Conservation (phyloP, 1,140 invertebrate species). For the Epicauta chinensis region DNA sequence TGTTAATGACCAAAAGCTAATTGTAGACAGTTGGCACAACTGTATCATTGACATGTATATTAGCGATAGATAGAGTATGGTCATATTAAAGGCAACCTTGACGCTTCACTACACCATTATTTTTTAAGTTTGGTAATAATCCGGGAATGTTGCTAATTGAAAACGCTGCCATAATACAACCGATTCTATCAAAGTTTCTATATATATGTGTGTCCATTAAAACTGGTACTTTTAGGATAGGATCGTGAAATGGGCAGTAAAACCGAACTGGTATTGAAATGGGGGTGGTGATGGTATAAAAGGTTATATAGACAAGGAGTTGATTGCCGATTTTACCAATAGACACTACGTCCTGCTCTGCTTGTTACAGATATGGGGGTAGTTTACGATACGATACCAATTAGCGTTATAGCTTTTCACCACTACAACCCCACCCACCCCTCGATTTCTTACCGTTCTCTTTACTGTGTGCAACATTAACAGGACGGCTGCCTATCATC, state of each 20-base stretch:
- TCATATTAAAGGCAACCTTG: no score
- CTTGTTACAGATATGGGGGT: constrained; percentile 18
- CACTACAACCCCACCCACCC: not conserved
- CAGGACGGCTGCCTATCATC: constrained; percentile 8
- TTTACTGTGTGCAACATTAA: constrained; percentile 7
- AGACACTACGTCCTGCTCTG: constrained; percentile 9
- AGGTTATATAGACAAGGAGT: constrained; percentile 20
- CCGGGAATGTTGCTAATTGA: no score
- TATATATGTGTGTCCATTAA: constrained; percentile 18
- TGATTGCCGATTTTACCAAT: constrained; percentile 24
- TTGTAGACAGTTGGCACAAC: no score
- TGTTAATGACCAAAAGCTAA: no score
- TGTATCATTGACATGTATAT: no score
- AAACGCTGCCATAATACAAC: no score
- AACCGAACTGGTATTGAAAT: constrained; percentile 1
- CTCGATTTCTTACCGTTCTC: constrained; percentile 16
- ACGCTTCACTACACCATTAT: no score
- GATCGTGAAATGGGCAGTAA: constrained; percentile 14
- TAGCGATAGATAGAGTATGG: no score
- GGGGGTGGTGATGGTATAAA: constrained; percentile 8
- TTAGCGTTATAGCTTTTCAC: constrained; percentile 18
- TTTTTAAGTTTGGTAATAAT: no score
- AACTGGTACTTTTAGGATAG: constrained; percentile 6
- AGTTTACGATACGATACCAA: constrained; percentile 23
- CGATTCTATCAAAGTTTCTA: no score